Evolutionary conservation across 2,113 vertebrate species (phyloP).

Genomic region (Mustela nigripes): DNA sequence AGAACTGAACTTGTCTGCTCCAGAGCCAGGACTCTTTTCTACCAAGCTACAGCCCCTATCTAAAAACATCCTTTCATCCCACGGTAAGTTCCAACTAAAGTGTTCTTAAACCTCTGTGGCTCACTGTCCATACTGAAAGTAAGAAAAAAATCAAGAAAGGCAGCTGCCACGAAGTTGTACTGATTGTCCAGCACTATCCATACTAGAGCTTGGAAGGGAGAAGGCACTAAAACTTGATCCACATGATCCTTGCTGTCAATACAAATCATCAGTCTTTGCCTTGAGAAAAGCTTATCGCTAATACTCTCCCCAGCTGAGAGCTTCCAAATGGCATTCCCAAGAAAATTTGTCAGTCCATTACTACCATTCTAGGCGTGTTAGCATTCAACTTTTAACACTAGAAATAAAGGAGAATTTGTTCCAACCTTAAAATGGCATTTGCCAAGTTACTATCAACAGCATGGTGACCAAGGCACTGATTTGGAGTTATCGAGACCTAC

Average conservation of each 20-base stretch:
- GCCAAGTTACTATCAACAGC: background rate
- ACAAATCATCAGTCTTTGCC: background rate
- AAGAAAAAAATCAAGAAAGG: background rate
- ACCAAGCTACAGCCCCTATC: background rate
- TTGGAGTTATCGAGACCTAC: background rate
- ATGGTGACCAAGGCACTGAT: background rate
- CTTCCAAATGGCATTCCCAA: background rate
- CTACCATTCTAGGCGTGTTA: background rate
- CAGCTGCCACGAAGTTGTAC: background rate
- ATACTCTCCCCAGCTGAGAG: background rate
- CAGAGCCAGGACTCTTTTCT: background rate
- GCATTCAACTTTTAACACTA: background rate
- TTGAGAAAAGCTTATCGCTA: background rate
- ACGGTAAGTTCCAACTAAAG: background rate
- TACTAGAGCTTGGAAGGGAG: background rate
- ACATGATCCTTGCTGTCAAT: background rate
- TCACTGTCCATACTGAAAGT: background rate
- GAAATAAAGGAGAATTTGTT: constrained; percentile 51
- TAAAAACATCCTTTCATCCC: background rate
- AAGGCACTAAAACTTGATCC: background rate
- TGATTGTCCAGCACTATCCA: background rate
- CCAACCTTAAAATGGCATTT: constrained; percentile 49
- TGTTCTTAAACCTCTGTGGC: background rate
- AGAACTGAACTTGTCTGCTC: background rate
- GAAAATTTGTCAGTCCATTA: background rate